Evolutionary conservation across 2,113 vertebrate species (phyloP).

Genomic region (Rallus limicola): DNA sequence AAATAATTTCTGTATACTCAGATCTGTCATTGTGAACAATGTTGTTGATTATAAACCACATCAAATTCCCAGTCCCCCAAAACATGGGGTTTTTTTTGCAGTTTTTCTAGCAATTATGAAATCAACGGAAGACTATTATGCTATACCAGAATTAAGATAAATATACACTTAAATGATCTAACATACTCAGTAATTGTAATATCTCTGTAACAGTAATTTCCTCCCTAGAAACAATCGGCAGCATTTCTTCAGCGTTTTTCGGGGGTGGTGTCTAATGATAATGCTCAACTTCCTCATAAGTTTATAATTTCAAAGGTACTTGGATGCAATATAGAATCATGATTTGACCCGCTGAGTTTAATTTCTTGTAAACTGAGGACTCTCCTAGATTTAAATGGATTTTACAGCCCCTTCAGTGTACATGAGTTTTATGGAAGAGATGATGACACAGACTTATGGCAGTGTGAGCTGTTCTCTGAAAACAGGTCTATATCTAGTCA

Average conservation of each 20-base stretch:
- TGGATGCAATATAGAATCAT: neutral
- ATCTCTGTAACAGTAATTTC: constrained; percentile 13
- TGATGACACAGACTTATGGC: neutral
- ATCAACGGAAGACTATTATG: constrained; percentile 53
- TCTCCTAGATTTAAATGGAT: neutral
- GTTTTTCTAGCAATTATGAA: constrained; percentile 60
- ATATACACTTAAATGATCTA: constrained; percentile 54
- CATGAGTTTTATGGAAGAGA: neutral
- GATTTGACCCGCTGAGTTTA: neutral
- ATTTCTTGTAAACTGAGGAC: neutral
- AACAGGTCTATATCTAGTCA: neutral
- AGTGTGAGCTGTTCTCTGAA: neutral
- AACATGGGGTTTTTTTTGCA: constrained; percentile 51
- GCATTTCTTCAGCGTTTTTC: neutral
- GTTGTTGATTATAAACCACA: constrained; percentile 69
- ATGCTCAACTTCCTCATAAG: neutral
- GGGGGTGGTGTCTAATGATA: neutral
- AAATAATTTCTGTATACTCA: constrained; percentile 50
- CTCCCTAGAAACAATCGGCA: neutral
- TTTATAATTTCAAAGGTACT: neutral
- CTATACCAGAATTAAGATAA: constrained; percentile 56
- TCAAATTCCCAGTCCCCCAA: constrained; percentile 50
- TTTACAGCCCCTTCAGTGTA: neutral
- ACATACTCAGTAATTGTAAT: constrained; percentile 10
- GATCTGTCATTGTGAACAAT: constrained; percentile 50